Conservation (phyloP, 2,113 vertebrate species). For the Orthonyx spaldingii region DNA sequence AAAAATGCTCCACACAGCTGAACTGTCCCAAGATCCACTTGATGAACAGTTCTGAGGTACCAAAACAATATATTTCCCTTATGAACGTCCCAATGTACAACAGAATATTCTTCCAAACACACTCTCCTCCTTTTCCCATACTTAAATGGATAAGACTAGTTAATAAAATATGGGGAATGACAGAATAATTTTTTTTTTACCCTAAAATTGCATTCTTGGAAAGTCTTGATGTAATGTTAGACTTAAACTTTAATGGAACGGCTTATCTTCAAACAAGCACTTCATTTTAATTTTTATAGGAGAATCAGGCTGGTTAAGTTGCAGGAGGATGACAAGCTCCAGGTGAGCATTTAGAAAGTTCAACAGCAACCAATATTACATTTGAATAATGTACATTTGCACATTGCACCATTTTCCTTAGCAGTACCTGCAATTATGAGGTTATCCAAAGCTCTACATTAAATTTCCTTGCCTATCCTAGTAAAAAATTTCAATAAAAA, state of each 20-base stretch:
- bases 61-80: neutral
- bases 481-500: neutral
- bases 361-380: neutral
- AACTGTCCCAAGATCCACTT: neutral
- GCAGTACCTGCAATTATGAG: neutral
- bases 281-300: neutral
- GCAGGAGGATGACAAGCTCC: neutral
- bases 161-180: neutral
- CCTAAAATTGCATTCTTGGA: neutral
- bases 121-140: neutral
- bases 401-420: neutral
- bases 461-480: neutral
- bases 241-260: neutral
- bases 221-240: neutral
- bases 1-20: neutral
- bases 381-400: neutral
- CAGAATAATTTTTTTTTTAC: neutral
- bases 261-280: neutral
- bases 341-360: neutral
- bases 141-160: neutral
- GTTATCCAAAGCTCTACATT: neutral
- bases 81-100: neutral
- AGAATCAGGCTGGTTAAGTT: neutral
- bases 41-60: neutral
- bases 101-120: neutral